A percentile compares a stretch with the other conserved stretches of the same genome.
phyloP scores from a whole-genome alignment of 2,797 vertebrate species.

The Tokudaia muenninki region DNA sequence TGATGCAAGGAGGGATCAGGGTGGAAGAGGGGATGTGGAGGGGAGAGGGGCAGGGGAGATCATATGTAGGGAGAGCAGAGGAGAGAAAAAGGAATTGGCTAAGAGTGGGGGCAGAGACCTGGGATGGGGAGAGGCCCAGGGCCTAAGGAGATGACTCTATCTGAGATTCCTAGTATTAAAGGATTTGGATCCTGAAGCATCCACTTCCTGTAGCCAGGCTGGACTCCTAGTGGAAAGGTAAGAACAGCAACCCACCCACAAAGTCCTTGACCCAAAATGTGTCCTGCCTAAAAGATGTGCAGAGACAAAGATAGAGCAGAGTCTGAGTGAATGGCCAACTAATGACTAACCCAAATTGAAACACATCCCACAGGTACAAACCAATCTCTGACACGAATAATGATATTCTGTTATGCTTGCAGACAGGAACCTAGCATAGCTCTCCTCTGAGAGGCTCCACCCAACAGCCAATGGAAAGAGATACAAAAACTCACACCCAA shows the following conservation, averaged over 20 bases:
- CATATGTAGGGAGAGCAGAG: background rate
- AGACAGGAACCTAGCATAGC: background rate
- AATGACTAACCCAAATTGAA: background rate
- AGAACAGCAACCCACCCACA: background rate
- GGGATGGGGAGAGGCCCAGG: background rate
- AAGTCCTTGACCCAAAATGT: background rate
- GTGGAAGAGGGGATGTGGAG: background rate
- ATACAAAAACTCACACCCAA: background rate
- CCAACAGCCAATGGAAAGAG: background rate
- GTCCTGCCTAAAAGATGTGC: background rate
- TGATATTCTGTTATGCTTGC: background rate
- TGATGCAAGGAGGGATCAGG: background rate
- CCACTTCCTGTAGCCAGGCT: background rate
- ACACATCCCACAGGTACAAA: background rate
- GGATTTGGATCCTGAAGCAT: background rate
- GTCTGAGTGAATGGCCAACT: background rate
- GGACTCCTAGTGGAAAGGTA: background rate
- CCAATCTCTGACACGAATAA: background rate
- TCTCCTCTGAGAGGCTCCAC: background rate
- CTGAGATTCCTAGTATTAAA: background rate
- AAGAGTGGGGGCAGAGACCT: background rate
- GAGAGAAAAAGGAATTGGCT: background rate
- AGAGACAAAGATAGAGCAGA: background rate
- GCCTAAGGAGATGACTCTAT: background rate
- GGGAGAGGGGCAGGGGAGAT: background rate